Evolutionary conservation across 2,797 vertebrate genomes (phyloP).

Genomic region (Falco concolor): DNA sequence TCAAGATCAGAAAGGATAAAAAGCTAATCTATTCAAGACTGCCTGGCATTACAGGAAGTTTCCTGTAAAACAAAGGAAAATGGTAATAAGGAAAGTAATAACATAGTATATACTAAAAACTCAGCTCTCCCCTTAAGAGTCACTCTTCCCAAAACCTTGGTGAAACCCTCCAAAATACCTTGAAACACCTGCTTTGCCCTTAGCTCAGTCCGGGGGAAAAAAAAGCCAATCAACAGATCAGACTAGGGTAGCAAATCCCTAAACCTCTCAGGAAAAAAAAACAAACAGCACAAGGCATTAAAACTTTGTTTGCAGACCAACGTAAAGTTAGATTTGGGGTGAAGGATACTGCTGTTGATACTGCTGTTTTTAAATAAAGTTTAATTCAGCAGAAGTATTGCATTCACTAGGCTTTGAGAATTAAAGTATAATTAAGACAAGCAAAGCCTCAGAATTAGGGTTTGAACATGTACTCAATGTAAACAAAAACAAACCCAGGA

Average conservation of each 20-base stretch:
- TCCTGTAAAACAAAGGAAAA: not conserved
- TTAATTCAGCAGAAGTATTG: not conserved
- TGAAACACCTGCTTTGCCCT: not conserved
- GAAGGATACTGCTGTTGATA: not conserved
- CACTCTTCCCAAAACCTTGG: not conserved
- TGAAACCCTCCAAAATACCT: rapidly evolving
- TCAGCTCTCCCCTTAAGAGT: not conserved
- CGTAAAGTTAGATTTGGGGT: not conserved
- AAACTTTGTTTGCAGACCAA: not conserved
- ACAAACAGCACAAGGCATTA: not conserved
- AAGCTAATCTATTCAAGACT: not conserved
- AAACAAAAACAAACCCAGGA: not conserved
- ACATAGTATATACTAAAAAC: not conserved
- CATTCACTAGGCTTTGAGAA: not conserved
- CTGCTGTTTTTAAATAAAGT: not conserved
- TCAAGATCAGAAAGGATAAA: slow-evolving; percentile 32
- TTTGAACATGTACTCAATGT: not conserved
- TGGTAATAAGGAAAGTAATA: not conserved
- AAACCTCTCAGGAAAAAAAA: not conserved
- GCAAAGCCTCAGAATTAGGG: not conserved
- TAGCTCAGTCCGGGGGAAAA: not conserved
- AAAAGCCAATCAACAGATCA: not conserved
- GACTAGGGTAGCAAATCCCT: not conserved
- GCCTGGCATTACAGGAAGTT: not conserved
- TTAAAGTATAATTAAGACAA: not conserved